Evolutionary conservation across 2,113 vertebrate genomes (phyloP).

Genomic region (Xenopus borealis): DNA sequence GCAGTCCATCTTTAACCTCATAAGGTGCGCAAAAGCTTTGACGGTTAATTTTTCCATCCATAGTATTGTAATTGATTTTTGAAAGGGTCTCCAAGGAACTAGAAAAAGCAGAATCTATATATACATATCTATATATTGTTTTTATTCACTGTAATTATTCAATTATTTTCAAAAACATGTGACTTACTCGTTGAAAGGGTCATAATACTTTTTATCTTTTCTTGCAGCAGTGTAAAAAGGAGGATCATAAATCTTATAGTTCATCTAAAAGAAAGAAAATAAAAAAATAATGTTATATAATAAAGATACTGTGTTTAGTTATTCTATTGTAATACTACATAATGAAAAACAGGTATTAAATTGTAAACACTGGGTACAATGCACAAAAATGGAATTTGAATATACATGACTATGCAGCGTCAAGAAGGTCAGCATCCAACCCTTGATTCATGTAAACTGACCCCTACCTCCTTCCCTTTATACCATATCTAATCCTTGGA

Average conservation of each 20-base stretch:
- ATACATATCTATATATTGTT: background rate
- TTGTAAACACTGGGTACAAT: no score
- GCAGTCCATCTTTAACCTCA: conserved; percentile 51
- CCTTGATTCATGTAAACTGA: no score
- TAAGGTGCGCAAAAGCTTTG: conserved; percentile 66
- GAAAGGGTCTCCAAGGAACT: conserved; percentile 60
- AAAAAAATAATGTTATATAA: background rate
- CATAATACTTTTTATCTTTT: conserved; percentile 52
- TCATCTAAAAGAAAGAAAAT: conserved; percentile 61
- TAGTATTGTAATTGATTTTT: conserved; percentile 61
- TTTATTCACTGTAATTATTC: background rate
- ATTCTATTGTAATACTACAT: no score
- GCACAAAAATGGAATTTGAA: no score
- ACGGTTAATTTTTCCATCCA: conserved; percentile 59
- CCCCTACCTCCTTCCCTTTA: no score
- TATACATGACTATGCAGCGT: no score
- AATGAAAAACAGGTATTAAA: no score
- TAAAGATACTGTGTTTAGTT: no score
- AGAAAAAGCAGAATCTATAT: conserved; percentile 1
- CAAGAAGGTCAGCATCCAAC: no score
- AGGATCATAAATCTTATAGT: conserved; percentile 75
- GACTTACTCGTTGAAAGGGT: conserved; percentile 65
- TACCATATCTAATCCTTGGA: no score
- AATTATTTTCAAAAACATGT: background rate
- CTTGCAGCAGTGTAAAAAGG: conserved; percentile 58